These are phyloP conservation scores for human DNA, from an alignment of 2,113 vertebrate genomes.

Conservation along the genomic window GRCh38 chr2:214373001-214373500, in stretches of 20 bases:
- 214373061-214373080: neutral
- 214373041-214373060: neutral
- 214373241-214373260: neutral
- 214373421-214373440: constrained; percentile 19
- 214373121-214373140: neutral
- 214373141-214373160: constrained; percentile 54
- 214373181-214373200: constrained; percentile 3
- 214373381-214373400: neutral
- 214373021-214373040: neutral
- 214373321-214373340: neutral
- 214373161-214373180: constrained; percentile 4
- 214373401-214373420: neutral
- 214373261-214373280: neutral
- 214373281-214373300: constrained; percentile 5
- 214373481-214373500: constrained; percentile 31
- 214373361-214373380: neutral
- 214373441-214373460: neutral
- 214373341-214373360: neutral
- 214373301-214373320: neutral
- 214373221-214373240: constrained; percentile 11
- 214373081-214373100: constrained; percentile 43
- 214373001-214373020: neutral
- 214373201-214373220: neutral
- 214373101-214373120: neutral
- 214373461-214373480: constrained; percentile 10